Evolutionary conservation across 2,113 vertebrate species (phyloP).

Genomic region (Ovis canadensis): DNA sequence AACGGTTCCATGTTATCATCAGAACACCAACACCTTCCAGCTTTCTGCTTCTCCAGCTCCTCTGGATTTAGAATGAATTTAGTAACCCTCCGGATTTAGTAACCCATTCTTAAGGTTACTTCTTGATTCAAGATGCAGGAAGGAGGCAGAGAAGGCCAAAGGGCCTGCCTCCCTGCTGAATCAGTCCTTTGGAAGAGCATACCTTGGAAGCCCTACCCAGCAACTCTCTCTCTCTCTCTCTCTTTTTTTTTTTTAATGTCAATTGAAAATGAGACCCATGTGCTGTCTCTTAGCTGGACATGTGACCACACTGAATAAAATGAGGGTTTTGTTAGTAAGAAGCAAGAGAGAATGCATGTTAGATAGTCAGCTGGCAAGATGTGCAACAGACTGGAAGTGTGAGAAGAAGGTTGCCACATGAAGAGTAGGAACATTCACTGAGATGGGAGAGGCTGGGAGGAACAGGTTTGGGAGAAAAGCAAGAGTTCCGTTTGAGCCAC

Average conservation of each 20-base stretch:
- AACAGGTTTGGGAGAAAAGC: background rate
- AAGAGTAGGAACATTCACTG: background rate
- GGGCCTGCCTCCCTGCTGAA: background rate
- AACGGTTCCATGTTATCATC: background rate
- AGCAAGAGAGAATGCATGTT: background rate
- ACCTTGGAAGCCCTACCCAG: background rate
- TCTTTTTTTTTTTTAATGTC: background rate
- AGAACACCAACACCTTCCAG: background rate
- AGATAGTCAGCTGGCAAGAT: background rate
- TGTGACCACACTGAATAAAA: background rate
- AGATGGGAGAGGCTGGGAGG: background rate
- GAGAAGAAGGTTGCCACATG: background rate
- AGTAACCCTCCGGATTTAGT: background rate
- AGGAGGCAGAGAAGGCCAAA: background rate
- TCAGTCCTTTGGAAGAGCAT: background rate
- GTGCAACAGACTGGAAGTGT: background rate
- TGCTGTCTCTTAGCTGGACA: background rate
- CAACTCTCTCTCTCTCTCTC: background rate
- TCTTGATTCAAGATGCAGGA: background rate
- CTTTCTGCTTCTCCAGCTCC: background rate
- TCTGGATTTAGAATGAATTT: background rate
- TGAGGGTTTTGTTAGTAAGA: background rate
- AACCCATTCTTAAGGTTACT: background rate
- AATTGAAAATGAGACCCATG: background rate
- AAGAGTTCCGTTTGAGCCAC: background rate